Evolutionary conservation across 2,888 invertebrate genomes (phyloP).

Genomic region (Chloroclysta siterata): DNA sequence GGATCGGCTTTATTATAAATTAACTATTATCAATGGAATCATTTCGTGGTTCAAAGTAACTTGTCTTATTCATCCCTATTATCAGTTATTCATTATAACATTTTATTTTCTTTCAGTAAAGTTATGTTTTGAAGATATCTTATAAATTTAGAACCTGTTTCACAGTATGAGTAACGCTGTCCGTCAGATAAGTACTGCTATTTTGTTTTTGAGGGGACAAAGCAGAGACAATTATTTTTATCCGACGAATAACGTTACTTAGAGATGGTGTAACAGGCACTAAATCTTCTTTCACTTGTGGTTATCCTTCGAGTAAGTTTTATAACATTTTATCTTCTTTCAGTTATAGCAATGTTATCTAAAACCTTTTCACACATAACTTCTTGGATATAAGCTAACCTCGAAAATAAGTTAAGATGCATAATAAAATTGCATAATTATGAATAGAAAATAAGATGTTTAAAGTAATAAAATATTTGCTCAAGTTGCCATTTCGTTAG

Average conservation of each 20-base stretch:
- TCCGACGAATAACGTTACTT: too few relatives aligned
- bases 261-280: too few relatives aligned
- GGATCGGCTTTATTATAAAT: neutral
- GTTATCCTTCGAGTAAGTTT: neutral
- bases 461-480: conserved; percentile 56
- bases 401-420: conserved; percentile 1
- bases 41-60: neutral
- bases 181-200: too few relatives aligned
- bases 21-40: neutral
- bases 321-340: neutral
- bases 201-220: too few relatives aligned
- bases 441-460: conserved; percentile 49
- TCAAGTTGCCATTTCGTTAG: conserved; percentile 79
- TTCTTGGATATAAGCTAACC: neutral
- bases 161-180: too few relatives aligned
- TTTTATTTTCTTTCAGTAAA: too few relatives aligned
- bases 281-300: neutral
- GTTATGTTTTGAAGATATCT: too few relatives aligned
- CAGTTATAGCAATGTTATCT: neutral
- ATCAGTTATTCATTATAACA: too few relatives aligned
- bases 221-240: too few relatives aligned
- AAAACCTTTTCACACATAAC: neutral
- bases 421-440: conserved; percentile 40
- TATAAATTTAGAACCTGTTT: too few relatives aligned
- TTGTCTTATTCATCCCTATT: too few relatives aligned